These are phyloP conservation scores for Pocillopora verrucosa DNA, from an alignment of 64 coral and sea anemone species.

Conservation along the genomic window DNA sequence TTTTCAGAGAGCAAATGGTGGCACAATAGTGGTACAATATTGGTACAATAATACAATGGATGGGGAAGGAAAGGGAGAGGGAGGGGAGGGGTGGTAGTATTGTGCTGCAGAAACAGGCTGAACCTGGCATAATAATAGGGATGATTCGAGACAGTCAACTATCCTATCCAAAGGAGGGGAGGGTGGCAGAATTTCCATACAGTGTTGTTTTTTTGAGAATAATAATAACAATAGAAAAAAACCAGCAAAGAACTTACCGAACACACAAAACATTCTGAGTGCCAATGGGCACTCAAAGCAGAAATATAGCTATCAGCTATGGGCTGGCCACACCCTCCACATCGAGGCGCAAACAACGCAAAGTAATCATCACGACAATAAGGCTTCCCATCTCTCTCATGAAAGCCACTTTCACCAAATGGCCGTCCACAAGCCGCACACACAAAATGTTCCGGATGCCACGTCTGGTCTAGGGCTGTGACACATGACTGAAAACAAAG, in stretches of 20 bases:
- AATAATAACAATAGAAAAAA: neutral
- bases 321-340: constrained; percentile 94
- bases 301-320: constrained; percentile 99
- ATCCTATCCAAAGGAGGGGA: neutral
- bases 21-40: no score
- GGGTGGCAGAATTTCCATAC: neutral
- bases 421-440: constrained; percentile 82
- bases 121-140: no score
- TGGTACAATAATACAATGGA: no score
- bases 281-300: constrained; percentile 95
- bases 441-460: constrained; percentile 99
- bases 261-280: constrained; percentile 96
- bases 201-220: neutral
- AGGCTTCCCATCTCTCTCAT: constrained; percentile 97
- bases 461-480: constrained; percentile 96
- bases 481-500: constrained; percentile 82
- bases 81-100: no score
- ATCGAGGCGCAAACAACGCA: constrained; percentile 94
- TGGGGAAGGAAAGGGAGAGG: no score
- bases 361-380: constrained; percentile 97
- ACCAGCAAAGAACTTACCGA: constrained; percentile 64
- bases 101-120: no score
- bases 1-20: no score
- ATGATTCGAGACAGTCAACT: no score
- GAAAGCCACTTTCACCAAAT: constrained; percentile 97